Conservation (phyloP, 2,888 invertebrate species). For the Sepiola atlantica region DNA sequence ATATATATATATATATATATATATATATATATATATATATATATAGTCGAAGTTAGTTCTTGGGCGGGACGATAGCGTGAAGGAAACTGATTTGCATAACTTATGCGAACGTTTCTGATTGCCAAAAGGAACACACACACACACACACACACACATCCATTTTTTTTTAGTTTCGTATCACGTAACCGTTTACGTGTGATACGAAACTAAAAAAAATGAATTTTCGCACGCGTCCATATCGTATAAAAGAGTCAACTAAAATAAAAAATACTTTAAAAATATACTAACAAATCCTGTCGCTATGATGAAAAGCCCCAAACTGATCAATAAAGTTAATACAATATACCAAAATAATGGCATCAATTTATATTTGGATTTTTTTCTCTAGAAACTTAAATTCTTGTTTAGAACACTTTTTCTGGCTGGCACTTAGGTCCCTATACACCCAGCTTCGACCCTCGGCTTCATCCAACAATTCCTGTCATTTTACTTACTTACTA, state of each 20-base stretch:
- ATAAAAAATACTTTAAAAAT: too few relatives aligned
- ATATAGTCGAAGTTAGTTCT: neutral
- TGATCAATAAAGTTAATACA: too few relatives aligned
- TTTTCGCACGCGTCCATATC: too few relatives aligned
- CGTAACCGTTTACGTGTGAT: too few relatives aligned
- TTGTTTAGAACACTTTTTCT: neutral
- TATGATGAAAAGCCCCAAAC: too few relatives aligned
- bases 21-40: neutral
- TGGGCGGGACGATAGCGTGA: neutral
- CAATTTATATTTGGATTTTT: neutral
- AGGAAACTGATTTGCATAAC: neutral
- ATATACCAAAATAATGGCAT: neutral
- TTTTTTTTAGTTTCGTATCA: too few relatives aligned
- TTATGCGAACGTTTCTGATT: neutral
- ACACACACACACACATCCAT: neutral
- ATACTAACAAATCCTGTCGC: too few relatives aligned
- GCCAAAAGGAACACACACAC: neutral
- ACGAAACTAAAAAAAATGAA: too few relatives aligned
- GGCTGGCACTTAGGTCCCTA: neutral
- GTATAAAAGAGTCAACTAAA: too few relatives aligned
- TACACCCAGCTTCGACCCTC: neutral
- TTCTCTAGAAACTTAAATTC: neutral
- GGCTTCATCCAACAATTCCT: neutral
- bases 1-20: constrained; percentile 40
- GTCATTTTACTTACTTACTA: neutral